Percentiles rank a stretch among this genome's conserved stretches.
These are phyloP conservation scores for Mastigias papua DNA, from an alignment of 30 jellyfish, hydroid and myxozoan species.

Conservation along the genomic window DNA sequence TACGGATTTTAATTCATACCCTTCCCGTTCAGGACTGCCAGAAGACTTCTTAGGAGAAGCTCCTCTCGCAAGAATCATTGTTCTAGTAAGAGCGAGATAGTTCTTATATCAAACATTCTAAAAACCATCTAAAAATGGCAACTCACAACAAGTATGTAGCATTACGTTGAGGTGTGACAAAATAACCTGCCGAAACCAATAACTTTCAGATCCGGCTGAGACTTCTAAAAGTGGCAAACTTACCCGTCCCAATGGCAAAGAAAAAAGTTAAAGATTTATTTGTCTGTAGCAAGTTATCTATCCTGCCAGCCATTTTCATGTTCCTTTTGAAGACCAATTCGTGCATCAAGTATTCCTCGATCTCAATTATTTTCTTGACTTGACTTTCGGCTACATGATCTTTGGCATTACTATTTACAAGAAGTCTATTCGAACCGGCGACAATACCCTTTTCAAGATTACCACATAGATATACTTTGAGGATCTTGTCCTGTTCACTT, in stretches of 20 bases:
- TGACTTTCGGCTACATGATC: conserved; percentile 59
- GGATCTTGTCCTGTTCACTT: conserved; percentile 62
- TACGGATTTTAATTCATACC: no score
- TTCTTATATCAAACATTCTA: no score
- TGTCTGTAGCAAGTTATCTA: conserved; percentile 50
- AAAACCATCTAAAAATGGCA: no score
- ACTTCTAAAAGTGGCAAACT: background rate
- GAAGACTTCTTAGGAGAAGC: no score
- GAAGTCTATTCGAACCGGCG: conserved; percentile 57
- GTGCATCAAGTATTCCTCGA: conserved; percentile 71
- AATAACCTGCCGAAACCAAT: no score
- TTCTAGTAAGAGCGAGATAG: no score
- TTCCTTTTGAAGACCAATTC: conserved; percentile 77
- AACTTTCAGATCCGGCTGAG: no score
- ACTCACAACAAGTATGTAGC: no score
- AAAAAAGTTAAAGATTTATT: conserved; percentile 36
- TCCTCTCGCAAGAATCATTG: no score
- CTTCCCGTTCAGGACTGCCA: no score
- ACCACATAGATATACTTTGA: conserved; percentile 78
- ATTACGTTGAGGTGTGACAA: no score
- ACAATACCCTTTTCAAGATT: conserved; percentile 66
- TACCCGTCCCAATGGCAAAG: conserved; percentile 81
- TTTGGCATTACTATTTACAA: conserved; percentile 50
- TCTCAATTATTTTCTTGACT: conserved; percentile 59
- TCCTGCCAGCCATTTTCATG: conserved; percentile 78